Conservation (phyloP, 1,140 invertebrate species). For the Meteorus sp. region DNA sequence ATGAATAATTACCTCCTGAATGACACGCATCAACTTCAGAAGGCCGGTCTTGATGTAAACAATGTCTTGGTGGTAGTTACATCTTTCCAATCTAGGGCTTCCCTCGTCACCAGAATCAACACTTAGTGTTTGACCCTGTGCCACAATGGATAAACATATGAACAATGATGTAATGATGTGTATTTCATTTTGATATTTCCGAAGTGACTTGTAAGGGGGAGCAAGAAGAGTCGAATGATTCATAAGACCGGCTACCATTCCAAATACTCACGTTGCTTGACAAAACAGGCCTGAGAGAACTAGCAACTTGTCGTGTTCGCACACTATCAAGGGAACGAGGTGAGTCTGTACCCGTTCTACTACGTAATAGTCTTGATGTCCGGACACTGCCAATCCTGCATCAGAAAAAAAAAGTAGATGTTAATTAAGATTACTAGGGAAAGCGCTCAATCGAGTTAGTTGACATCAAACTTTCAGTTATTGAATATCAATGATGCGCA, state of each 20-base stretch:
- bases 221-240: too few relatives aligned
- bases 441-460: background rate
- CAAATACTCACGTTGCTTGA: constrained; percentile 51
- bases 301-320: constrained; percentile 49
- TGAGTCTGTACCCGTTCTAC: constrained; percentile 53
- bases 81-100: constrained; percentile 62
- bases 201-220: too few relatives aligned
- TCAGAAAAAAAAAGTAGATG: constrained; percentile 20
- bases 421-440: background rate
- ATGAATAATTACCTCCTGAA: constrained; percentile 69
- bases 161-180: background rate
- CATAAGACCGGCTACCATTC: background rate
- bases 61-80: constrained; percentile 74
- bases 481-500: background rate
- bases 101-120: constrained; percentile 62
- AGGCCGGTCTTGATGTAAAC: constrained; percentile 79
- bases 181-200: too few relatives aligned
- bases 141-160: constrained; percentile 3
- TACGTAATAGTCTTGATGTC: constrained; percentile 48
- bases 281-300: constrained; percentile 50
- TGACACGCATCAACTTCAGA: constrained; percentile 72
- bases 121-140: constrained; percentile 51
- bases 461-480: background rate
- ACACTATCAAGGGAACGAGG: constrained; percentile 49
- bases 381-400: constrained; percentile 49